A percentile compares a stretch with the other conserved stretches of the same genome.
These are phyloP conservation scores for Micrasema longulum DNA, from an alignment of 1,140 invertebrate species.

Conservation along the genomic window DNA sequence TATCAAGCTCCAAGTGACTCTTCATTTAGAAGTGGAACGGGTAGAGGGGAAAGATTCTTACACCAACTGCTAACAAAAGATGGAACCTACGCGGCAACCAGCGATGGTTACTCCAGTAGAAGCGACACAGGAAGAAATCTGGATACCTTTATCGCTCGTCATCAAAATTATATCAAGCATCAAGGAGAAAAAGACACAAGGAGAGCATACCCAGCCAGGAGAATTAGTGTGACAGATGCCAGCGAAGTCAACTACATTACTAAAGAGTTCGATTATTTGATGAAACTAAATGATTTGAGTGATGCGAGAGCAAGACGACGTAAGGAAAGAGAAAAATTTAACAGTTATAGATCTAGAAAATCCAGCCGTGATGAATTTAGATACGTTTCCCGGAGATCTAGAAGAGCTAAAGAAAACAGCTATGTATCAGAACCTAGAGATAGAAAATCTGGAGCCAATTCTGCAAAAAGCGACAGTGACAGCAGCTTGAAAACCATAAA, in stretches of 20 bases:
- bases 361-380: slow-evolving; percentile 27
- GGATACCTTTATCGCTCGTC: slow-evolving; percentile 33
- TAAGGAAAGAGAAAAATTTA: slow-evolving; percentile 38
- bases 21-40: slow-evolving; percentile 25
- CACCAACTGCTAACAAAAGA: slow-evolving; percentile 19
- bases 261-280: slow-evolving; percentile 44
- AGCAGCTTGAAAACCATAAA: slow-evolving; percentile 33
- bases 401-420: slow-evolving; percentile 28
- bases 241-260: slow-evolving; percentile 40
- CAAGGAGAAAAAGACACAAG: slow-evolving; percentile 14
- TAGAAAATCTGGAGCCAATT: slow-evolving; percentile 9
- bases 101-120: slow-evolving; percentile 39
- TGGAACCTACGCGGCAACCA: slow-evolving; percentile 15
- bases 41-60: slow-evolving; percentile 19
- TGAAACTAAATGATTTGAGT: slow-evolving; percentile 35
- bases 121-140: slow-evolving; percentile 37
- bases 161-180: slow-evolving; percentile 31
- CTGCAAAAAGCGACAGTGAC: slow-evolving; percentile 28
- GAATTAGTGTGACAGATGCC: slow-evolving; percentile 26
- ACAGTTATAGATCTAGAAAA: slow-evolving; percentile 37
- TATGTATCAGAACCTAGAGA: slow-evolving; percentile 33
- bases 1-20: slow-evolving; percentile 34
- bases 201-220: neutral
- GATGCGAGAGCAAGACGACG: slow-evolving; percentile 18
- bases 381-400: slow-evolving; percentile 26